Conservation (phyloP, 2,888 invertebrate genomes). For the Pasiphila rectangulata region DNA sequence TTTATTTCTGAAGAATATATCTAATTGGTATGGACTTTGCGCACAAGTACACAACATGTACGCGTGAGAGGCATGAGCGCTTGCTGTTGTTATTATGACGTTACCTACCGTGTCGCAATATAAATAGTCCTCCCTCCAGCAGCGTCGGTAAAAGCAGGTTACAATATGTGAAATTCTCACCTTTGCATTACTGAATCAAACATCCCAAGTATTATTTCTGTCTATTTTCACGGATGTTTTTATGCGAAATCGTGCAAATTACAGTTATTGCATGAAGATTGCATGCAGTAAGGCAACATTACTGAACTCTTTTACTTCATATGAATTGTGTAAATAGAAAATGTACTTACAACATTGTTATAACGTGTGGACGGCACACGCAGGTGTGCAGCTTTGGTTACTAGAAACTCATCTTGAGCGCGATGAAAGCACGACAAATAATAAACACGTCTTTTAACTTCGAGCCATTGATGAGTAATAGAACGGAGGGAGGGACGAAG, state of each 20-base stretch:
- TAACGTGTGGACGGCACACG: constrained; percentile 84
- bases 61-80: constrained; percentile 29
- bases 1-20: background rate
- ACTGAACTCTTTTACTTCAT: background rate
- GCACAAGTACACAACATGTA: constrained; percentile 17
- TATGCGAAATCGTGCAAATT: constrained; percentile 6
- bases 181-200: background rate
- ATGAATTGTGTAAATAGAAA: constrained; percentile 3
- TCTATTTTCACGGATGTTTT: background rate
- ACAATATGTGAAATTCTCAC: constrained; percentile 1
- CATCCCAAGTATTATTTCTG: background rate
- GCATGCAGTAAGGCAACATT: constrained; percentile 16
- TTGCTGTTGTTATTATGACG: constrained; percentile 6
- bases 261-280: constrained; percentile 21
- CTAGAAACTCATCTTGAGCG: constrained; percentile 89
- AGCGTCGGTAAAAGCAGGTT: constrained; percentile 25
- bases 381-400: constrained; percentile 84
- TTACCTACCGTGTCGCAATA: constrained; percentile 30
- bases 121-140: constrained; percentile 31
- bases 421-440: constrained; percentile 75
- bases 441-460: constrained; percentile 67
- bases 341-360: constrained; percentile 85
- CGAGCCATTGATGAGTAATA: constrained; percentile 74
- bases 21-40: constrained; percentile 23
- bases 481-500: constrained; percentile 29